phyloP scores from a whole-genome alignment of 2,113 vertebrate species.

The Platysternon megacephalum region DNA sequence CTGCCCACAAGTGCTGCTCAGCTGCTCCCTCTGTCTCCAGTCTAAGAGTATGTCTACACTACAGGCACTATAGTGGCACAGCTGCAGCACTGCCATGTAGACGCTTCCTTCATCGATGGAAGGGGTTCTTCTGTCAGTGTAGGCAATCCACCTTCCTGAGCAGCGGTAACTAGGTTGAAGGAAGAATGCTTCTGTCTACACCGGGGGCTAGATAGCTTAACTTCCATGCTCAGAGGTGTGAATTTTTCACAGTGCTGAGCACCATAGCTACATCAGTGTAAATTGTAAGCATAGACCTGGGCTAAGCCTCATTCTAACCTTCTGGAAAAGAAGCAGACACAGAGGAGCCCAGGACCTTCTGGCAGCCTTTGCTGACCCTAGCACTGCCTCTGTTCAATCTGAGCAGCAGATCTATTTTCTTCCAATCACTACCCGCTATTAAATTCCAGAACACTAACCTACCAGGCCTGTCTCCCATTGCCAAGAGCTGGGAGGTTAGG shows the following conservation, averaged over 20 bases:
- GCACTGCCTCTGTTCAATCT: background rate
- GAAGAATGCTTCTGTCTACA: background rate
- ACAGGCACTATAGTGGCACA: background rate
- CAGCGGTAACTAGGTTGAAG: background rate
- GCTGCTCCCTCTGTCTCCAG: background rate
- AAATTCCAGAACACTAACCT: background rate
- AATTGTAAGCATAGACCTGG: background rate
- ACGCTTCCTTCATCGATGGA: background rate
- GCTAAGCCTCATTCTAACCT: background rate
- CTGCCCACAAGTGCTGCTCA: slow-evolving; percentile 16
- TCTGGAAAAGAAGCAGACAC: background rate
- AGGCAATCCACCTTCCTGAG: background rate
- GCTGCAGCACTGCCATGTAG: background rate
- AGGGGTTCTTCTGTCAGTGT: background rate
- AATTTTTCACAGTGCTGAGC: background rate
- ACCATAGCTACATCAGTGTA: background rate
- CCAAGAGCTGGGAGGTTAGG: background rate
- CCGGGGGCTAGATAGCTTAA: background rate
- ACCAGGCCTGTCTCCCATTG: background rate
- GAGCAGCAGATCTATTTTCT: background rate
- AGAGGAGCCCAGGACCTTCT: background rate
- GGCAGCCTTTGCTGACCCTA: background rate
- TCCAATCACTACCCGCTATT: background rate
- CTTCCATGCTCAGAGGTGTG: background rate
- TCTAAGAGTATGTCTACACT: background rate